Conservation (phyloP, 2,797 vertebrate species). For the Lepus oiostolus region DNA sequence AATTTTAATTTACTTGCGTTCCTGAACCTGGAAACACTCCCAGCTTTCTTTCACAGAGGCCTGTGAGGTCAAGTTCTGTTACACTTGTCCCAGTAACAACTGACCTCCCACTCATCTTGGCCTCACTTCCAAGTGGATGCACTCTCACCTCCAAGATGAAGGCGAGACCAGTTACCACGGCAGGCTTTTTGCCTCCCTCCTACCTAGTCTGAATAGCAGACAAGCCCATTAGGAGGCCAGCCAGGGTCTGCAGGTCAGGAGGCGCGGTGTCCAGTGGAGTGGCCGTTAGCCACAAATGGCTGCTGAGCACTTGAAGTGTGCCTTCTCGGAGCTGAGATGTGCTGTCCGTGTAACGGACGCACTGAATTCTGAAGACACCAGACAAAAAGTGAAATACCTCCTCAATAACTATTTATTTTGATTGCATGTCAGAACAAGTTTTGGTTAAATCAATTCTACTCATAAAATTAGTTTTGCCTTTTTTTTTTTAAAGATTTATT, state of each 20-base stretch:
- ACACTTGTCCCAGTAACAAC: neutral
- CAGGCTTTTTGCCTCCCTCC: neutral
- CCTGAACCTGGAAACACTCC: neutral
- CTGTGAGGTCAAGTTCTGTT: neutral
- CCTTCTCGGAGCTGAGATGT: neutral
- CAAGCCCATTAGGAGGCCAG: neutral
- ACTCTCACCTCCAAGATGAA: neutral
- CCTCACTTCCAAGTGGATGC: neutral
- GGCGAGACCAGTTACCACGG: neutral
- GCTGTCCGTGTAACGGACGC: neutral
- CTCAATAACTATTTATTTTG: constrained; percentile 34
- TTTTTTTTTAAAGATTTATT: neutral
- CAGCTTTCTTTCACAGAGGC: neutral
- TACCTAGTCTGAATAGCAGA: neutral
- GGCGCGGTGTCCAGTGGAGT: neutral
- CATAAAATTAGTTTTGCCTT: constrained; percentile 28
- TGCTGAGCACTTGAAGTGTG: neutral
- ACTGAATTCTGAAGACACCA: neutral
- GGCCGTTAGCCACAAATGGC: neutral
- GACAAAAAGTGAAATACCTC: constrained; percentile 24
- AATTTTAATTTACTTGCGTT: neutral
- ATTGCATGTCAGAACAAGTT: neutral
- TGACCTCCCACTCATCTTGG: neutral
- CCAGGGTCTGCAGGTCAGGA: neutral
- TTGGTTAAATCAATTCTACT: constrained; percentile 17